Percentiles rank a stretch among this genome's conserved stretches.
phyloP scores from a whole-genome alignment of 2,797 vertebrate genomes.

The Margarornis squamiger region DNA sequence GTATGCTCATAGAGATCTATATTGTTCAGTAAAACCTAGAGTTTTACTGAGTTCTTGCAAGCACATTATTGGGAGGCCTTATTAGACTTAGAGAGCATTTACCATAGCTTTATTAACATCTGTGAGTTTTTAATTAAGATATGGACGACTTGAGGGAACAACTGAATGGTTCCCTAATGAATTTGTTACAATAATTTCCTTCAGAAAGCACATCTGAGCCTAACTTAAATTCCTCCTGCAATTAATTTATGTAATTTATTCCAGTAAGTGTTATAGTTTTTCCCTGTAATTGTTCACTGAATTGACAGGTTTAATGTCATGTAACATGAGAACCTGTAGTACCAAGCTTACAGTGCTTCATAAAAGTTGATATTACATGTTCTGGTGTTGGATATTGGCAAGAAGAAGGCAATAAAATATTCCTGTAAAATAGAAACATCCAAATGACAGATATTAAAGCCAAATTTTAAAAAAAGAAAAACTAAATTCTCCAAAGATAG shows the following conservation, averaged over 20 bases:
- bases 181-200: slow-evolving; percentile 44
- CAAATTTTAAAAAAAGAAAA: background rate
- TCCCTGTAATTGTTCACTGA: background rate
- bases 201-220: slow-evolving; percentile 41
- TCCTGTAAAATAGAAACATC: background rate
- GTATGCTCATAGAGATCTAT: background rate
- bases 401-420: background rate
- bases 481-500: background rate
- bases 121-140: slow-evolving; percentile 51
- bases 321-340: slow-evolving; percentile 34
- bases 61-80: background rate
- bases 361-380: slow-evolving; percentile 17
- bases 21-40: background rate
- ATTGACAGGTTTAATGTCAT: slow-evolving; percentile 47
- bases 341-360: background rate
- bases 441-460: background rate
- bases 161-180: slow-evolving; percentile 22
- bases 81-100: background rate
- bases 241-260: slow-evolving; percentile 43
- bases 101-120: slow-evolving; percentile 16
- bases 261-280: slow-evolving; percentile 5
- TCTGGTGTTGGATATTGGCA: slow-evolving; percentile 34
- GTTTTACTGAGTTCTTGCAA: background rate
- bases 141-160: background rate
- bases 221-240: slow-evolving; percentile 33